A percentile compares a stretch with the other conserved stretches of the same genome.
Evolutionary conservation across 1,140 invertebrate species (phyloP).

Genomic region (Cotesia vestalis): DNA sequence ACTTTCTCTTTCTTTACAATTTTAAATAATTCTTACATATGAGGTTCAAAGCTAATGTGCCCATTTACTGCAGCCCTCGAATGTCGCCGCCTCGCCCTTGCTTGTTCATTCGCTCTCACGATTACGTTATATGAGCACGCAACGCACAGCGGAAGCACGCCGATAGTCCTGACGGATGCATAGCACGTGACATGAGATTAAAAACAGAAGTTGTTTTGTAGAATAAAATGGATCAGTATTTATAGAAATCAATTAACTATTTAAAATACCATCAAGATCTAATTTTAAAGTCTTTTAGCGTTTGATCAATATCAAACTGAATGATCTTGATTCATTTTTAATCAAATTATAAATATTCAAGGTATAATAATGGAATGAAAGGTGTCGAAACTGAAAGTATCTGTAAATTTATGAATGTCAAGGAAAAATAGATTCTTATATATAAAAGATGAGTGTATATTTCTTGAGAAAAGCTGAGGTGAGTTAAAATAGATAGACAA

Average conservation of each 20-base stretch:
- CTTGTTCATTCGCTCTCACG: too few relatives aligned
- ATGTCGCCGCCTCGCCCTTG: too few relatives aligned
- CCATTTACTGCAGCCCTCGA: background rate
- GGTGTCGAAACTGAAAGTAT: background rate
- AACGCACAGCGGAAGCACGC: too few relatives aligned
- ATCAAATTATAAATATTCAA: background rate
- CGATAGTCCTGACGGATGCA: too few relatives aligned
- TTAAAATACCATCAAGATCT: background rate
- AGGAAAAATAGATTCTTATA: background rate
- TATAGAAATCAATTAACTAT: too few relatives aligned
- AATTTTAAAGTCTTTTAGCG: conserved; percentile 11
- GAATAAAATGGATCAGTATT: too few relatives aligned
- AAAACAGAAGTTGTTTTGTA: too few relatives aligned
- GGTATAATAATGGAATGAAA: background rate
- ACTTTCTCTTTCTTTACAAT: background rate
- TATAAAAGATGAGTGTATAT: background rate
- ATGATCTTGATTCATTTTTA: background rate
- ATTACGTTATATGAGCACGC: too few relatives aligned
- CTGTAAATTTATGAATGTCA: background rate
- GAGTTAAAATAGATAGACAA: background rate
- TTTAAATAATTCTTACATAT: background rate
- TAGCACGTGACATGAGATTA: too few relatives aligned
- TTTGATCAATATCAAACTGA: background rate
- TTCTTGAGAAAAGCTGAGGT: background rate
- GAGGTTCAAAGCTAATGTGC: background rate